These are phyloP conservation scores for Leucoma salicis DNA, from an alignment of 2,888 invertebrate genomes.

Conservation along the genomic window DNA sequence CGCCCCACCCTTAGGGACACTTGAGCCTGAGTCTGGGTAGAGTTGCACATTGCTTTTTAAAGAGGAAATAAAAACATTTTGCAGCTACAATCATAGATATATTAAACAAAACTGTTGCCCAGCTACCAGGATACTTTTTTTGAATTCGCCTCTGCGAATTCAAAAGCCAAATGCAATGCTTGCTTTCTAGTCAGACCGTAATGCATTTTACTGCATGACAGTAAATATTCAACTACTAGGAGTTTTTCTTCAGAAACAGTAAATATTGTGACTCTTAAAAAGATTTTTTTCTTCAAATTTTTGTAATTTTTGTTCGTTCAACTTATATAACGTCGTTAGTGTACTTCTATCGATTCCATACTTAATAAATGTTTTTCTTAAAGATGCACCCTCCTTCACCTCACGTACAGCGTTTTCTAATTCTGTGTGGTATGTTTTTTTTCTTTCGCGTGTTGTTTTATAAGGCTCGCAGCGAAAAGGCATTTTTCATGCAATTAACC, in stretches of 20 bases:
- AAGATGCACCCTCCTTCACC: neutral
- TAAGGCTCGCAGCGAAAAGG: neutral
- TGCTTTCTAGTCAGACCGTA: neutral
- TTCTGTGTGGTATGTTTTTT: neutral
- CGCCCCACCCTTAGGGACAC: neutral
- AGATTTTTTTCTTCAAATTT: too few relatives aligned
- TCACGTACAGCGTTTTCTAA: neutral
- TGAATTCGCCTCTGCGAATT: neutral
- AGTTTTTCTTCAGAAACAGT: neutral
- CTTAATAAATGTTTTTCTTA: neutral
- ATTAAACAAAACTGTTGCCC: too few relatives aligned
- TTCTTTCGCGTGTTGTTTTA: neutral
- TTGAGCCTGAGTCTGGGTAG: neutral
- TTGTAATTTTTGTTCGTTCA: too few relatives aligned
- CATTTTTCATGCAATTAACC: neutral
- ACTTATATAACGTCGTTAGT: too few relatives aligned
- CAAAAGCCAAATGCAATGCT: neutral
- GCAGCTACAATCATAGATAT: too few relatives aligned
- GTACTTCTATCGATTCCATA: neutral
- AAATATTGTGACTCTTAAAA: too few relatives aligned
- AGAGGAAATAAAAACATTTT: too few relatives aligned
- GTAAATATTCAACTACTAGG: neutral
- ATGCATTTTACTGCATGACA: neutral
- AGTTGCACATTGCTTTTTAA: too few relatives aligned
- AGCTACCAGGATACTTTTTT: neutral